phyloP scores from a whole-genome alignment of 2,113 vertebrate genomes.

The Gopherus flavomarginatus region DNA sequence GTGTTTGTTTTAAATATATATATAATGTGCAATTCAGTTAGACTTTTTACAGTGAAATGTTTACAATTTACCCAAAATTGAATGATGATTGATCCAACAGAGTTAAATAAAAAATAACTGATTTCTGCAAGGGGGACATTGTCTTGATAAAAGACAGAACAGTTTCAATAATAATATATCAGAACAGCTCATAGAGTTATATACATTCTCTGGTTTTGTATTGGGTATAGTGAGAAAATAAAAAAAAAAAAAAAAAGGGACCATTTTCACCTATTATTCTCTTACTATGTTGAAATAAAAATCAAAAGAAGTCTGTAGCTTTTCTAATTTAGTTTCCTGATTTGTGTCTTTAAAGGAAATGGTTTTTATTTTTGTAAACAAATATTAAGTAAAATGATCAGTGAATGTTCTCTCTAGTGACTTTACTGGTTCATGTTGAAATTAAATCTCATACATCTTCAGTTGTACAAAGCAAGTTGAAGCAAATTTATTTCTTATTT shows the following conservation, averaged over 20 bases:
- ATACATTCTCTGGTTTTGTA: not conserved
- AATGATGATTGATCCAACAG: not conserved
- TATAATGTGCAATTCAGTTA: not conserved
- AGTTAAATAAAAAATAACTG: not conserved
- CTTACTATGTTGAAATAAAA: not conserved
- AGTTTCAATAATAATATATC: not conserved
- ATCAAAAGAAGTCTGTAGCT: not conserved
- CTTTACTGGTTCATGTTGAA: not conserved
- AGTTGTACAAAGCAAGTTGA: not conserved
- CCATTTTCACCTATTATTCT: not conserved
- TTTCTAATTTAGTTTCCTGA: not conserved
- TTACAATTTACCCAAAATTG: not conserved
- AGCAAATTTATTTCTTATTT: not conserved
- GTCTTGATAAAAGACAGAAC: not conserved
- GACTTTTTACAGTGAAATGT: not conserved
- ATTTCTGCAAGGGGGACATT: not conserved
- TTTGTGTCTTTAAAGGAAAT: not conserved
- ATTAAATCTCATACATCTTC: not conserved
- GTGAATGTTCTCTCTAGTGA: fast-evolving
- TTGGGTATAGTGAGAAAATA: not conserved
- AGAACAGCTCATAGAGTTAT: not conserved
- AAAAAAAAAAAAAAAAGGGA: not conserved
- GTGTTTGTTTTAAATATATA: not conserved
- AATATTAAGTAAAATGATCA: fast-evolving
- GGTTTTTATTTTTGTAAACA: not conserved